Base-by-base conservation (phyloP, 92 coral and sea anemone species). In the Pocillopora meandrina region DNA sequence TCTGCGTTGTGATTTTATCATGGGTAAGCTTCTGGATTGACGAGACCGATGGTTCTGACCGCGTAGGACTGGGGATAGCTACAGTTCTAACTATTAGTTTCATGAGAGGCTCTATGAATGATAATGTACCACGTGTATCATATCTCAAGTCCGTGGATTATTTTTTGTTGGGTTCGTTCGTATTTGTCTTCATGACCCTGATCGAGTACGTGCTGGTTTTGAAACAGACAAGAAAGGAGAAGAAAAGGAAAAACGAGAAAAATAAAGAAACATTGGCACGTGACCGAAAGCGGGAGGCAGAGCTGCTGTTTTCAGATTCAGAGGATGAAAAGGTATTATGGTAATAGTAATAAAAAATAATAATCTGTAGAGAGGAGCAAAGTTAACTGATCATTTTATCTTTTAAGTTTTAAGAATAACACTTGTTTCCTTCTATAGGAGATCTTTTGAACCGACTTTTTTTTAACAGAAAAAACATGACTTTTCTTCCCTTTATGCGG, bases 1-100 rank as follows among this genome's bases (percentile, higher is more conserved):
- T 91, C 62, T 94, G 98, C 56, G 95, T 94, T 4, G 95, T 93
- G 1, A 91, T 94, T 20, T 75, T 94, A 20, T 94, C 98, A 31
- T 94, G 98, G 98, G 92, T 94, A 8, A 92, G 95, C 14, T 94
- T 94, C 84, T 94, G 98, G 98, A 90, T 94, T 33, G 98, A 94
- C 90, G 93, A 85, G 76, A 87, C 77, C 77, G 95, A 93, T 33
- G 98, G 95, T 1, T 93, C 95, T 35, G 98, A 93, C 76, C 95
- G 98, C 26, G 95, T 93, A 34, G 98, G 98, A 34, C 94, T 94
- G 56, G 98, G 98, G 0, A 94, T 94, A 69, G 91, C 98, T 12
- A 93, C 98, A 3, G 94, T 94, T 1, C 92, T 96, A 47, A 96
- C 99, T 16, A 96, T 96, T 82, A 92, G 95, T 68, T 96, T 93